Evolutionary conservation across 2,797 vertebrate species (phyloP).

Genomic region (Squalus acanthias): DNA sequence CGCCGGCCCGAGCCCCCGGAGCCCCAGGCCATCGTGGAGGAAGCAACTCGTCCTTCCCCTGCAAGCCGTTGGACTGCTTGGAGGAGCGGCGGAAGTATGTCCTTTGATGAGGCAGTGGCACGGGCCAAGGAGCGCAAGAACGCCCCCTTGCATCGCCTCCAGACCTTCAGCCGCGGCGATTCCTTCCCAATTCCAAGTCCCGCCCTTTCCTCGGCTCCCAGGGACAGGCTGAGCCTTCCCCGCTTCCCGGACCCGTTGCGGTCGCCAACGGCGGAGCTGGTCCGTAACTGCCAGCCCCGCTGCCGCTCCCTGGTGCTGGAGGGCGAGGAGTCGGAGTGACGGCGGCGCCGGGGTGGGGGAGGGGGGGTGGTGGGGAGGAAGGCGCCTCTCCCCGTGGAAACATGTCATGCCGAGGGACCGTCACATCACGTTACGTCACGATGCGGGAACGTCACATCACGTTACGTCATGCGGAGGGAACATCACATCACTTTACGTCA

Average conservation of each 20-base stretch:
- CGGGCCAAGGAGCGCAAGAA: neutral
- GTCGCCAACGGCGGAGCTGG: fast-evolving
- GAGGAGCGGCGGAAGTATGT: neutral
- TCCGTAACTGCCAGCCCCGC: neutral
- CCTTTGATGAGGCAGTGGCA: neutral
- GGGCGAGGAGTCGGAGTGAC: neutral
- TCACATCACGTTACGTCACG: no score
- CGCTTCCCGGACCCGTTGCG: neutral
- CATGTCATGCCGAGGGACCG: no score
- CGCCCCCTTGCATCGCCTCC: neutral
- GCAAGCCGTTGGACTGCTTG: fast-evolving
- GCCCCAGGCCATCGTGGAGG: neutral
- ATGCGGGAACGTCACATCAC: no score
- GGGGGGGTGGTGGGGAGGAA: neutral
- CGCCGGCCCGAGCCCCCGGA: neutral
- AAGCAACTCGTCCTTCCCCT: neutral
- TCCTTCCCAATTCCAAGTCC: neutral
- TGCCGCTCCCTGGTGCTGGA: constrained; percentile 21
- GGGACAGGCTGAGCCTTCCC: neutral
- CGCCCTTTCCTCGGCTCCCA: neutral
- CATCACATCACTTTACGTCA: no score
- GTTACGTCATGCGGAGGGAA: no score
- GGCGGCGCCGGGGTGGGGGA: no score
- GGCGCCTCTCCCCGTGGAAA: no score
- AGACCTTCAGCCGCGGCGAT: neutral